These are phyloP conservation scores for Tetramorium alpestre DNA, from an alignment of 1,140 invertebrate species.

Conservation along the genomic window DNA sequence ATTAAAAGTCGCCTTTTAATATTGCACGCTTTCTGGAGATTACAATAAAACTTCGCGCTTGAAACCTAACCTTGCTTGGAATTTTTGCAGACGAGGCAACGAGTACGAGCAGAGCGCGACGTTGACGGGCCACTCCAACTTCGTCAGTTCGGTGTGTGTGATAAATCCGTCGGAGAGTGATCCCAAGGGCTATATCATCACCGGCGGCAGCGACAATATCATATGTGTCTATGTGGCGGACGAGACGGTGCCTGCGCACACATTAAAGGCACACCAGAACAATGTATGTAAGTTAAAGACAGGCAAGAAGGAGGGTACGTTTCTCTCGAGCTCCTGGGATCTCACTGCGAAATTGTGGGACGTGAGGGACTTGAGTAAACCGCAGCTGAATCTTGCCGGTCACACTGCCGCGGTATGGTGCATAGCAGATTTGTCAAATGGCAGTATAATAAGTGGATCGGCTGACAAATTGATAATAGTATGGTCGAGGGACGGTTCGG, in stretches of 20 bases:
- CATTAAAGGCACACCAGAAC: slow-evolving; percentile 92
- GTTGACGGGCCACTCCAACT: slow-evolving; percentile 94
- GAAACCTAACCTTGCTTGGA: slow-evolving; percentile 4
- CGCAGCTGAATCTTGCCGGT: slow-evolving; percentile 88
- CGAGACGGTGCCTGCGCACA: slow-evolving; percentile 87
- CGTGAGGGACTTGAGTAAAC: slow-evolving; percentile 85
- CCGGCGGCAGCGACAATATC: slow-evolving; percentile 95
- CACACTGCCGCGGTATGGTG: slow-evolving; percentile 97
- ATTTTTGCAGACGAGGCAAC: slow-evolving; percentile 85
- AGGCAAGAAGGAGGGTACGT: slow-evolving; percentile 86
- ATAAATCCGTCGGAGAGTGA: slow-evolving; percentile 89
- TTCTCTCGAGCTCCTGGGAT: slow-evolving; percentile 96
- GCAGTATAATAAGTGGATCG: slow-evolving; percentile 92
- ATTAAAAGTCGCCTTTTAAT: background rate
- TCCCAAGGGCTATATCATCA: slow-evolving; percentile 93
- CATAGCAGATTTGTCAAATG: slow-evolving; percentile 88
- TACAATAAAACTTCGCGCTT: background rate
- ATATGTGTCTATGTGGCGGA: slow-evolving; percentile 92
- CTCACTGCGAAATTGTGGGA: slow-evolving; percentile 94
- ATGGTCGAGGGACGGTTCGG: slow-evolving; percentile 89
- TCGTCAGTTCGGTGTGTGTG: slow-evolving; percentile 92
- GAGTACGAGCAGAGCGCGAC: slow-evolving; percentile 88
- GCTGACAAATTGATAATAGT: slow-evolving; percentile 96
- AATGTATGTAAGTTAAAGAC: slow-evolving; percentile 90
- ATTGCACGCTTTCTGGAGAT: background rate